Evolutionary conservation across 2,113 vertebrate genomes (phyloP).

Genomic region (Forbesichthys agassizii): DNA sequence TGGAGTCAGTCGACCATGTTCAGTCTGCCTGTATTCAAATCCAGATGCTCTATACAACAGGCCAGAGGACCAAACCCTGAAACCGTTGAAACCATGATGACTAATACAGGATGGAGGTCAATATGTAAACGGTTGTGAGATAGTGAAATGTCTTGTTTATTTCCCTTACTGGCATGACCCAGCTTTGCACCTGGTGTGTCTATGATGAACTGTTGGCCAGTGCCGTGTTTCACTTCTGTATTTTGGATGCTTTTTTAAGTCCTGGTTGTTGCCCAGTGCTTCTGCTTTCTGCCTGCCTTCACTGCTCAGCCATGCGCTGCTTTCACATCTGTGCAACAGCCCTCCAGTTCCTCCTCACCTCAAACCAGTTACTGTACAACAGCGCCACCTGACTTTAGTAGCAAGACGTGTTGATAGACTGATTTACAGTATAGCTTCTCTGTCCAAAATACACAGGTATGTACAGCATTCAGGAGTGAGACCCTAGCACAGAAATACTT

Average conservation of each 20-base stretch:
- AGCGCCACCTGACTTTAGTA: conserved; percentile 35
- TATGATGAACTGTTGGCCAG: conserved; percentile 8
- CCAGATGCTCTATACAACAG: neutral
- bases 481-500: neutral
- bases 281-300: conserved; percentile 45
- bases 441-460: conserved; percentile 42
- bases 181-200: conserved; percentile 12
- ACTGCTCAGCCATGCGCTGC: conserved; percentile 48
- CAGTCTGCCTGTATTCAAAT: neutral
- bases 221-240: conserved; percentile 44
- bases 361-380: conserved; percentile 9
- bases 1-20: neutral
- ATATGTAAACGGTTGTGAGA: conserved; percentile 13
- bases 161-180: conserved; percentile 22
- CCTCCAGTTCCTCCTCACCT: conserved; percentile 38
- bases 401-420: conserved; percentile 15
- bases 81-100: neutral
- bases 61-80: neutral
- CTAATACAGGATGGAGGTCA: neutral
- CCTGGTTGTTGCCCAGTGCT: conserved; percentile 41
- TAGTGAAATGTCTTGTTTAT: neutral
- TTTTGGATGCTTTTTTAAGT: conserved; percentile 23
- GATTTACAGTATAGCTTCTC: neutral
- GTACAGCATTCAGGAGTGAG: conserved; percentile 8
- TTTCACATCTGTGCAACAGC: conserved; percentile 43